phyloP scores from a whole-genome alignment of 2,797 vertebrate genomes.

The Pseudochirops corinnae region DNA sequence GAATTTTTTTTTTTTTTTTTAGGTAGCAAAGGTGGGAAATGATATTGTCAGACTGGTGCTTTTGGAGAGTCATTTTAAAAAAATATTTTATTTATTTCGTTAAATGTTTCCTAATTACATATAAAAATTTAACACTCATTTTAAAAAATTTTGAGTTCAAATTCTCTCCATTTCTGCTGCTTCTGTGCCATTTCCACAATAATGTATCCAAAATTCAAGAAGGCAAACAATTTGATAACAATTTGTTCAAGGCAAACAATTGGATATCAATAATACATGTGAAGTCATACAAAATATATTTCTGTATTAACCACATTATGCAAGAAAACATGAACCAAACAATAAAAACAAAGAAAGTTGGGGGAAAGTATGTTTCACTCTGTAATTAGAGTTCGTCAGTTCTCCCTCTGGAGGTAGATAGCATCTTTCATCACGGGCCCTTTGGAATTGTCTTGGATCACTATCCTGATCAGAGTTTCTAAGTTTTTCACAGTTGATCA shows the following conservation, averaged over 20 bases:
- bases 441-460: not conserved
- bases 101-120: not conserved
- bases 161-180: not conserved
- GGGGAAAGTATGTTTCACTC: not conserved
- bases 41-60: not conserved
- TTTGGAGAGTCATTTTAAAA: not conserved
- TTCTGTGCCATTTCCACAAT: too few species aligned
- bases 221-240: too few species aligned
- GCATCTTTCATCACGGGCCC: not conserved
- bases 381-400: not conserved
- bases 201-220: too few species aligned
- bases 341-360: not conserved
- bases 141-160: not conserved
- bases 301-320: not conserved
- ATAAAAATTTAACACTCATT: not conserved
- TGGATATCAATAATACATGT: not conserved
- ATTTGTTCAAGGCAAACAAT: not conserved
- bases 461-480: not conserved
- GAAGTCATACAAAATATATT: not conserved
- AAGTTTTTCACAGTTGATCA: not conserved
- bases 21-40: not conserved
- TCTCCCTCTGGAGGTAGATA: not conserved
- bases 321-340: not conserved
- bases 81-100: not conserved
- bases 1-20: not conserved